Conservation (phyloP, 2,797 vertebrate species). For the Ibycter americanus region DNA sequence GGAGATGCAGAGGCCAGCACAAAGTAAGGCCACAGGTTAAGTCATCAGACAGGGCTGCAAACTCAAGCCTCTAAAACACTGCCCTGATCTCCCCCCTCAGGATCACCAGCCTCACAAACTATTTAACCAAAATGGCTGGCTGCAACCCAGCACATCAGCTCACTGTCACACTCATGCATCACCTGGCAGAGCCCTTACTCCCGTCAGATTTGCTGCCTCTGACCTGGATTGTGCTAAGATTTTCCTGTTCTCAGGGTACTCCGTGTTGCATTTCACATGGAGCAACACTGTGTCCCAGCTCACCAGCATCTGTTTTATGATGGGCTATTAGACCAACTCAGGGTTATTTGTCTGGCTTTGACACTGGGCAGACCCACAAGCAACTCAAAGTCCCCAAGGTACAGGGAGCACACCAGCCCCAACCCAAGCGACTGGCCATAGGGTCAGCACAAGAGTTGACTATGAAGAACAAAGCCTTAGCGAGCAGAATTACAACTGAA, state of each 20-base stretch:
- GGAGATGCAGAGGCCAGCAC: background rate
- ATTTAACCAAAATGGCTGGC: fast-evolving
- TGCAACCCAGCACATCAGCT: background rate
- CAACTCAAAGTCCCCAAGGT: background rate
- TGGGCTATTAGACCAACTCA: background rate
- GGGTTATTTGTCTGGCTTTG: background rate
- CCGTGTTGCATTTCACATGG: background rate
- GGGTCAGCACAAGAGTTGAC: background rate
- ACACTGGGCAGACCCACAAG: background rate
- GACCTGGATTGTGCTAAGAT: background rate
- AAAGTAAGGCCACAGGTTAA: background rate
- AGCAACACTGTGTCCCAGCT: background rate
- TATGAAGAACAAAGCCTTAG: background rate
- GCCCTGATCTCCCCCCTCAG: background rate
- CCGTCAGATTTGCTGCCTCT: background rate
- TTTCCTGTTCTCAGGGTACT: background rate
- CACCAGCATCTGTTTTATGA: background rate
- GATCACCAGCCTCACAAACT: background rate
- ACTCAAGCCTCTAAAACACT: background rate
- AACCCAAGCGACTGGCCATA: background rate
- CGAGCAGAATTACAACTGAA: background rate
- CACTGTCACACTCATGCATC: fast-evolving
- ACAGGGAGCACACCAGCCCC: background rate
- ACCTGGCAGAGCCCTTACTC: background rate
- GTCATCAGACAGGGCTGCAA: background rate